These are phyloP conservation scores for Drosophila hawaiiensis DNA, from an alignment of 2,888 invertebrate species.

Conservation along the genomic window DNA sequence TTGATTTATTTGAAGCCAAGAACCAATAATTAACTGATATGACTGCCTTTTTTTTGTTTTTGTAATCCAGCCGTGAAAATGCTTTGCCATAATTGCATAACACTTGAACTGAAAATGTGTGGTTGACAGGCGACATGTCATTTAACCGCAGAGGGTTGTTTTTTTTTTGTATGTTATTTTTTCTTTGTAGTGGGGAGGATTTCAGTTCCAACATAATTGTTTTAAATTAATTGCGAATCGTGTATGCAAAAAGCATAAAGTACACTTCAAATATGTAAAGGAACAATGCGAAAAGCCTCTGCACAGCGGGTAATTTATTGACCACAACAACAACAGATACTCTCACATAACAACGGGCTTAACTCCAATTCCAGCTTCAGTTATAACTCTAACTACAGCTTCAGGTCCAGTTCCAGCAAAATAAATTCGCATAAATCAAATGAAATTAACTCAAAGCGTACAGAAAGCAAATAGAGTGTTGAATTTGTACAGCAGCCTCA, in stretches of 20 bases:
- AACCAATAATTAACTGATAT: constrained; percentile 42
- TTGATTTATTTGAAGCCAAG: constrained; percentile 28
- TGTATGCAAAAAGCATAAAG: constrained; percentile 76
- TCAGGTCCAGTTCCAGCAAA: constrained; percentile 9
- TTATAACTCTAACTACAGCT: constrained; percentile 15
- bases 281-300: constrained; percentile 62
- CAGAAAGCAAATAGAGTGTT: constrained; percentile 57
- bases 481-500: constrained; percentile 59
- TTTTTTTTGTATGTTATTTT: constrained; percentile 18
- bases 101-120: constrained; percentile 67
- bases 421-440: constrained; percentile 66
- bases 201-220: constrained; percentile 67
- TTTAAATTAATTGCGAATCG: constrained; percentile 79
- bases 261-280: constrained; percentile 75
- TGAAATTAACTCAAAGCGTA: constrained; percentile 66
- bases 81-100: constrained; percentile 66
- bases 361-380: constrained; percentile 33
- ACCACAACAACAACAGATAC: constrained; percentile 61
- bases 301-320: constrained; percentile 77
- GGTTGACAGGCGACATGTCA: constrained; percentile 80
- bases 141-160: constrained; percentile 65
- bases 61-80: constrained; percentile 53
- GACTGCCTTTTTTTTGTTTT: constrained; percentile 5
- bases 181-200: constrained; percentile 3
- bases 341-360: constrained; percentile 43